A percentile compares a stretch with the other conserved stretches of the same genome.
phyloP scores from a whole-genome alignment of 2,113 vertebrate species.

The Peromyscus californicus region DNA sequence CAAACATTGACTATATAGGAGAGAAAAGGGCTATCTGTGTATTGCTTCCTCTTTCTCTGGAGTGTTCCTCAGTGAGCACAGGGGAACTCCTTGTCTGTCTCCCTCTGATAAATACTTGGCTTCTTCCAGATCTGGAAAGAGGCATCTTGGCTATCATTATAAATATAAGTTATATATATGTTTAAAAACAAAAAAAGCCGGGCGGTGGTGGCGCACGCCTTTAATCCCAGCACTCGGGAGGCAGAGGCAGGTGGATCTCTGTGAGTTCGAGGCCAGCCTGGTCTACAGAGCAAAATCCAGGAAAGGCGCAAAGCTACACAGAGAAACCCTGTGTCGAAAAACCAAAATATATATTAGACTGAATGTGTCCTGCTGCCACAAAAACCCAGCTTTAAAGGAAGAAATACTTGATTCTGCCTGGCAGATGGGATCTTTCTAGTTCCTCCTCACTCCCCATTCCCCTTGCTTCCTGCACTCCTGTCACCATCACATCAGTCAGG shows the following conservation, averaged over 20 bases:
- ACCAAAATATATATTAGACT: too few relatives aligned
- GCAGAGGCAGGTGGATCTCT: too few relatives aligned
- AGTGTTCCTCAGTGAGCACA: neutral
- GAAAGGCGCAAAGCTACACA: too few relatives aligned
- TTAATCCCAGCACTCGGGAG: too few relatives aligned
- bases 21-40: conserved; percentile 67
- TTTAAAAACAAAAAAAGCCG: too few relatives aligned
- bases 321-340: too few relatives aligned
- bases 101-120: neutral
- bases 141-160: conserved; percentile 12
- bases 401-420: neutral
- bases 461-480: neutral
- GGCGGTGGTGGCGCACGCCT: too few relatives aligned
- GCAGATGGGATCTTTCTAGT: neutral
- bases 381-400: conserved; percentile 20
- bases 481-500: neutral
- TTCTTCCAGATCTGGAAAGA: conserved; percentile 45
- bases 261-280: too few relatives aligned
- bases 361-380: neutral
- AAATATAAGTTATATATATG: neutral
- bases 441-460: neutral
- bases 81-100: neutral
- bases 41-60: neutral
- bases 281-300: too few relatives aligned
- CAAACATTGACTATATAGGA: conserved; percentile 27